A percentile compares a stretch with the other conserved stretches of the same genome.
Evolutionary conservation across 2,888 invertebrate species (phyloP).

Genomic region (Euclidia mi): DNA sequence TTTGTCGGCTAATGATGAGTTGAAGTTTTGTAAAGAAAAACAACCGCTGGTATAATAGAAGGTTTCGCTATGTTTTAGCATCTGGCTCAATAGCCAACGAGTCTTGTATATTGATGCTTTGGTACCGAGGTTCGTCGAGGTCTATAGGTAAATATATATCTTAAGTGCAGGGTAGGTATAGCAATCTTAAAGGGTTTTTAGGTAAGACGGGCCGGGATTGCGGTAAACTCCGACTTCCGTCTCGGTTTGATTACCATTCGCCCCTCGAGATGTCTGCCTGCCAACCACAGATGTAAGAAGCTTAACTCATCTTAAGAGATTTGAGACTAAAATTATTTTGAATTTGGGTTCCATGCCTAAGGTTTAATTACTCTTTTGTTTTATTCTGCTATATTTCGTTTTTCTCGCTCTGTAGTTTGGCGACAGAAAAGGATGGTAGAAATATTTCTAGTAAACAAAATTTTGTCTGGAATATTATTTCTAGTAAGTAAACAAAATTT

Average conservation of each 20-base stretch:
- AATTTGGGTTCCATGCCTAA: conserved; percentile 39
- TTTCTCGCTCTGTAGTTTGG: conserved; percentile 11
- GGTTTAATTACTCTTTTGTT: conserved; percentile 47
- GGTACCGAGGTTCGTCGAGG: conserved; percentile 8
- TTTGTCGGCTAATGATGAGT: conserved; percentile 16
- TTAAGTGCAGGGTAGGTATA: conserved; percentile 53
- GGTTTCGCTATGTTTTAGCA: conserved; percentile 1
- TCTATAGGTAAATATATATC: conserved; percentile 18
- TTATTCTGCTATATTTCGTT: conserved; percentile 22
- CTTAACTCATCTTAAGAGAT: conserved; percentile 57
- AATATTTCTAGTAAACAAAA: conserved; percentile 4
- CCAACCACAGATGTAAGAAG: conserved; percentile 65
- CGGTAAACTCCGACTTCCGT: conserved; percentile 73
- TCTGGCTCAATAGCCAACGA: background rate
- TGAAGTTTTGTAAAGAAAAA: conserved; percentile 5
- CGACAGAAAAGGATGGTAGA: background rate
- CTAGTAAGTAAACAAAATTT: conserved; percentile 6
- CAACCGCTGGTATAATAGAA: conserved; percentile 8
- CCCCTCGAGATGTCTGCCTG: conserved; percentile 76
- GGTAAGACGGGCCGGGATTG: conserved; percentile 79
- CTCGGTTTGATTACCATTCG: conserved; percentile 82
- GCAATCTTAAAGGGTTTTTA: conserved; percentile 79
- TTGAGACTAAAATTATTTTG: conserved; percentile 50
- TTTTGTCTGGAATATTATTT: conserved; percentile 9
- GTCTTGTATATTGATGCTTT: background rate